These are phyloP conservation scores for Pelodiscus sinensis DNA, from an alignment of 2,113 vertebrate species.

Conservation along the genomic window DNA sequence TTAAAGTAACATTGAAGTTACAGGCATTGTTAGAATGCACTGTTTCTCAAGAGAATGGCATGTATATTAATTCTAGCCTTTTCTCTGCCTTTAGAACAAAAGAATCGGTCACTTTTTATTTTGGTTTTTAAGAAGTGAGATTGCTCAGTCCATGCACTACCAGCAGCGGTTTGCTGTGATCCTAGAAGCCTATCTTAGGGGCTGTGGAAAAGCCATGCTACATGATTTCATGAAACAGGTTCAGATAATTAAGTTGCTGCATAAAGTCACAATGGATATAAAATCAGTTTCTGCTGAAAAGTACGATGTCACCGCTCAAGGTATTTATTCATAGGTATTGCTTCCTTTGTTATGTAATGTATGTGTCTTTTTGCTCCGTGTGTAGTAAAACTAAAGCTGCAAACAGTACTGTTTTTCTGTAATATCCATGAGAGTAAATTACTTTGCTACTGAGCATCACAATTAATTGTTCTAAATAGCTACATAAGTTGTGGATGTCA, in stretches of 20 bases:
- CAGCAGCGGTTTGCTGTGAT: conserved; percentile 96
- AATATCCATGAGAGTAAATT: conserved; percentile 9
- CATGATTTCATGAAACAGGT: conserved; percentile 93
- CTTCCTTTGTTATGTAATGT: background rate
- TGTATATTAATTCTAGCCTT: conserved; percentile 26
- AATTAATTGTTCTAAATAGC: conserved; percentile 6
- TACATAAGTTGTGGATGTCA: background rate
- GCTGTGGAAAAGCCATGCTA: conserved; percentile 94
- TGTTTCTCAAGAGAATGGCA: background rate
- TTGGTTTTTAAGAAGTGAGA: conserved; percentile 98
- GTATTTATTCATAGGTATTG: conserved; percentile 72
- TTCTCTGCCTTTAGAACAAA: conserved; percentile 86
- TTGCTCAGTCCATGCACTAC: conserved; percentile 98
- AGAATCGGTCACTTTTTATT: conserved; percentile 98
- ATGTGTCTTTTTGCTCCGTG: background rate
- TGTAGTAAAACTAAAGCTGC: background rate
- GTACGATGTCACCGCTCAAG: conserved; percentile 94
- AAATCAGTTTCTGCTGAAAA: conserved; percentile 94
- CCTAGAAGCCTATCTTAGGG: conserved; percentile 93
- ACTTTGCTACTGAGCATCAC: background rate
- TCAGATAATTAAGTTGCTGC: conserved; percentile 91
- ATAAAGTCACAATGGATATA: conserved; percentile 94
- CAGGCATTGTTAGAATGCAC: background rate
- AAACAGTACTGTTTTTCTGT: background rate
- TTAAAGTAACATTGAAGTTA: background rate